Evolutionary conservation across 2,113 vertebrate species (phyloP), one percentile per base, ranked within the genome.

Genomic region (Protobothrops mucrosquamatus): DNA sequence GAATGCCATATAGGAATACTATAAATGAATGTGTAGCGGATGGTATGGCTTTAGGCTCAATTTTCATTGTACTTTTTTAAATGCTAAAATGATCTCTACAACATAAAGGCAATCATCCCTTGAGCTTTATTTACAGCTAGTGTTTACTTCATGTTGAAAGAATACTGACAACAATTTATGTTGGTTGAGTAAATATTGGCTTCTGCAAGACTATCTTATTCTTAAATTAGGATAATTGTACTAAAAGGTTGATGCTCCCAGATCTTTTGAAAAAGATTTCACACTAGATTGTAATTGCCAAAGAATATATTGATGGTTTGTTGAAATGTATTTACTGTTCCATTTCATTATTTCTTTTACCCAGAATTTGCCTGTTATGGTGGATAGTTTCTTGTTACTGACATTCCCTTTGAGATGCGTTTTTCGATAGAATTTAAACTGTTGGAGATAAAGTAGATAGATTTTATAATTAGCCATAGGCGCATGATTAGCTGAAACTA

Each of bases 231-330:
- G 39, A 85, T 85, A 12, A 14, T 85, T 92, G 23, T 56, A 26
- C 7, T 57, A 81, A 89, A 89, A 90, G 89, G 92, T 88, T 54
- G 59, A 6, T 59, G 91, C 90, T 93, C 92, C 94, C 64, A 95
- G 94, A 94, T 81, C 81, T 90, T 96, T 94, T 46, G 23, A 54
- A 88, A 93, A 92, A 55, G 61, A 69, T 64, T 2, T 93, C 93
- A 94, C 43, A 91, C 43, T 39, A 74, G 12, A 11, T 89, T 15
- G 85, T 55, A 59, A 86, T 89, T 93, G 26, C 9, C 18, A 88
- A 54, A 69, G 24, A 69, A 69, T 54, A 34, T 48, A 61, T 34
- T 39, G 11, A 15, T 55, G 59, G 22, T 56, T 29, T 92, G n/a
- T 74, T 15, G 86, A 88, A 15, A 54, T 92, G 24, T 22, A 14